These are phyloP conservation scores for Lepidostoma basale DNA, from an alignment of 1,140 invertebrate genomes.

Conservation along the genomic window DNA sequence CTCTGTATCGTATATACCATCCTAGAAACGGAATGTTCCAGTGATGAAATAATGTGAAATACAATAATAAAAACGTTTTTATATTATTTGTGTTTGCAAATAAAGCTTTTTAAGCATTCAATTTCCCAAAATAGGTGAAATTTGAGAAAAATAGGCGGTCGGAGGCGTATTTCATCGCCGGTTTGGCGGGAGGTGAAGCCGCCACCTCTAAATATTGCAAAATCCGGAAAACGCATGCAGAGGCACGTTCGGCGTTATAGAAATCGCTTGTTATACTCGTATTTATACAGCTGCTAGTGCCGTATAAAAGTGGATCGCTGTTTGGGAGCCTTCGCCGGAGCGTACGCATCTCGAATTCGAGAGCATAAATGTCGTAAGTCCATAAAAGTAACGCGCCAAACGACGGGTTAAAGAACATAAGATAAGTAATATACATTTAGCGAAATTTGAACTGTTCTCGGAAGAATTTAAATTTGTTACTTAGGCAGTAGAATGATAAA, in stretches of 20 bases:
- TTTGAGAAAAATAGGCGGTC: slow-evolving; percentile 15
- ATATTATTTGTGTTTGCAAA: background rate
- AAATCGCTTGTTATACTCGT: slow-evolving; percentile 32
- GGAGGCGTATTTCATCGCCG: slow-evolving; percentile 35
- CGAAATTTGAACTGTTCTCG: too few relatives aligned
- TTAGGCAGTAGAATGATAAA: too few relatives aligned
- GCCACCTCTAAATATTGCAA: slow-evolving; percentile 44
- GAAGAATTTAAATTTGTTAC: too few relatives aligned
- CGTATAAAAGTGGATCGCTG: slow-evolving; percentile 38
- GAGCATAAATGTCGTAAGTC: background rate
- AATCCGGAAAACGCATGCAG: slow-evolving; percentile 44
- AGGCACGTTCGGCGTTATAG: slow-evolving; percentile 43
- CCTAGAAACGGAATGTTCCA: too few relatives aligned
- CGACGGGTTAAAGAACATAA: too few relatives aligned
- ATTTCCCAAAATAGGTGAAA: slow-evolving; percentile 21
- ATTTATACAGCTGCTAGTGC: slow-evolving; percentile 39
- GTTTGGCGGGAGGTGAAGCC: slow-evolving; percentile 28
- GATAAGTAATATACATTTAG: too few relatives aligned
- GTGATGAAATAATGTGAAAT: too few relatives aligned
- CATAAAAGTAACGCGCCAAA: background rate
- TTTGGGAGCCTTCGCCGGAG: background rate
- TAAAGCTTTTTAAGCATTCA: background rate
- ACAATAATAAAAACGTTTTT: too few relatives aligned
- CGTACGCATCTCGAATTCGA: slow-evolving; percentile 3
- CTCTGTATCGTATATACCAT: too few relatives aligned